Base-by-base conservation (phyloP, 2,113 vertebrate genomes). In the Chitala chitala region DNA sequence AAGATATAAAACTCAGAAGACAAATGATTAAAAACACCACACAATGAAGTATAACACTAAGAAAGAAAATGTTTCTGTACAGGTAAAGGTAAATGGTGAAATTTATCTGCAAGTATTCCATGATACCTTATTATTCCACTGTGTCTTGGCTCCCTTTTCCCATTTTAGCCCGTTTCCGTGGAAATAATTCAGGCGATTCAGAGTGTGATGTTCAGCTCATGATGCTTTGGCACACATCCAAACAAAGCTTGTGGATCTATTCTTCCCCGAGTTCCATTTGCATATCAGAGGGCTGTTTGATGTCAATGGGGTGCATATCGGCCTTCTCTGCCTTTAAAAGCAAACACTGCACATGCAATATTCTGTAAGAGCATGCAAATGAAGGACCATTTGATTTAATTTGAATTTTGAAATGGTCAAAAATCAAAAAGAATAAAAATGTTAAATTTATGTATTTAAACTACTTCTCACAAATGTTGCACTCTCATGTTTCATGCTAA, bases 211-310 rank as follows among this genome's bases (percentile, higher is more conserved):
- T 75, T 78, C 50, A 81, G 82, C 83, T 74, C 78, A 74, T 83
- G 76, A 89, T 85, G 89, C 88, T 87, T 89, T 90, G 88, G 87
- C 86, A 87, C 87, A 88, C 82, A 88, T 89, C 86, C 88, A 90
- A 90, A 92, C 87, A 91, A 90, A 88, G 84, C 83, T 83, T 82
- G 85, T 88, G 87, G 82, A 90, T 84, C 88, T 88, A 90, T 91
- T 92, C 89, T 92, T 87, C 83, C 72, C 83, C 79, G 81, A 84
- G 83, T 84, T 86, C 84, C 84, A 92, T 92, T 92, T 89, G 88
- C 91, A 92, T 91, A 92, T 92, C 90, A 92, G 91, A 92, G 84
- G 84, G 86, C 84, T 80, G 91, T 92, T 92, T 91, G 91, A 92
- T 90, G 90, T 91, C 87, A 90, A 88, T 88, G 88, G 85, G 87